Evolutionary conservation across 2,888 invertebrate genomes (phyloP), one percentile per base, ranked within the genome.

Genomic region (Tortrix viridana): DNA sequence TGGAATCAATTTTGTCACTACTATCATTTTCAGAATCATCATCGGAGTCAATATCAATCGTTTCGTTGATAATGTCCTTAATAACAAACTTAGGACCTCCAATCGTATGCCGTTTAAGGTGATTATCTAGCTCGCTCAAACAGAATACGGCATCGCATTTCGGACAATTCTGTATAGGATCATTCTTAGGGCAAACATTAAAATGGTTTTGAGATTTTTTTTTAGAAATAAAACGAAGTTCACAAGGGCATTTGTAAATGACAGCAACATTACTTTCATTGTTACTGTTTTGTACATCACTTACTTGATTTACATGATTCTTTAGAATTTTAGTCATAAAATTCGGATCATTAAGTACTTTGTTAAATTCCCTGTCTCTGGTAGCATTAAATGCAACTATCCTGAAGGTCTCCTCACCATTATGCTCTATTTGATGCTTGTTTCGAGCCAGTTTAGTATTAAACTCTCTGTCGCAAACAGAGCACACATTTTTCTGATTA

Each of bases 221-320:
- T 43, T 53, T 32, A 12, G 6, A 47, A 16, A 63, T 41, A 5
- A 63, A 63, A 18, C 63, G 58, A 26, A 63, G 53, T 1, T 41
- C 53, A 20, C 63, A 63, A 2, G 41, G 16, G 47, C 63, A 63
- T 48, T 63, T 63, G 26, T 63, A 63, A 38, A 63, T 16, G n/a
- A 63, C 52, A 12, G 55, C 44, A 1, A 7, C 4, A 16, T 16
- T 6, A 32, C 19, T 18, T 14, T 14, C n/a, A 14, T 12, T 12
- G 12, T 5, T 22, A 38, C 47, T 19, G 9, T 18, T 54, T 48
- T 19, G 32, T 5, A 9, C 38, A 19, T 26, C 3, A 9, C 18
- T 32, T 19, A 5, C 37, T 5, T 37, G 19, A 14, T 1, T 16
- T 14, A 12, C 38, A 20, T 32, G 18, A 18, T 18, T 49, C 12